phyloP scores from a whole-genome alignment of 2,113 vertebrate genomes.

The Hirundichthys speculiger region DNA sequence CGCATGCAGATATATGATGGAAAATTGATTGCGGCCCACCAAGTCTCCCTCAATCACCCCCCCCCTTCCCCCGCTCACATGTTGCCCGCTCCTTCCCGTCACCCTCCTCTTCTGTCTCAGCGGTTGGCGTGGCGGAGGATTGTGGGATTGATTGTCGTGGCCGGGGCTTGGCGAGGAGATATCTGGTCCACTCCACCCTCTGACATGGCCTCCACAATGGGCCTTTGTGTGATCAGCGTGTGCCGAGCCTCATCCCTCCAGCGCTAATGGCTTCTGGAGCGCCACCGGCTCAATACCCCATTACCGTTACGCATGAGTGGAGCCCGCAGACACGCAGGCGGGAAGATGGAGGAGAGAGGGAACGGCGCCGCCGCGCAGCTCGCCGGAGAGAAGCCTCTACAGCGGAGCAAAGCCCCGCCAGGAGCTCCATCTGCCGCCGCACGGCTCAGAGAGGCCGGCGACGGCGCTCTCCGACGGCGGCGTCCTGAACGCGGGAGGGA shows the following conservation, averaged over 20 bases:
- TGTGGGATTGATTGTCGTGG: conserved; percentile 69
- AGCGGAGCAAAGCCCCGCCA: conserved; percentile 10
- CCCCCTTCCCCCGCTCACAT: conserved; percentile 28
- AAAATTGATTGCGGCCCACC: conserved; percentile 60
- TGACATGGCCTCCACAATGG: conserved; percentile 70
- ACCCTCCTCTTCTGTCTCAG: conserved; percentile 6
- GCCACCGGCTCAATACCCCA: conserved; percentile 67
- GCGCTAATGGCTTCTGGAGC: conserved; percentile 71
- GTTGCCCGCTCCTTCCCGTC: conserved; percentile 22
- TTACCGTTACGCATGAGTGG: conserved; percentile 65
- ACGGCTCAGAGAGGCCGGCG: not conserved
- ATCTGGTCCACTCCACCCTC: conserved; percentile 58
- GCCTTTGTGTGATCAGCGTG: conserved; percentile 63
- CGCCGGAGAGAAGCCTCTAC: not conserved
- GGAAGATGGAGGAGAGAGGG: conserved; percentile 26
- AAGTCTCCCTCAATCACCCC: conserved; percentile 51
- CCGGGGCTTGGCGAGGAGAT: conserved; percentile 57
- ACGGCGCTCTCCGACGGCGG: not conserved
- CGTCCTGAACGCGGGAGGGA: conserved; percentile 41
- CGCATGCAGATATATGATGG: conserved; percentile 67
- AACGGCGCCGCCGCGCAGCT: conserved; percentile 23
- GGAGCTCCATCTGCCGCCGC: conserved; percentile 64
- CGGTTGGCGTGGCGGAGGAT: conserved; percentile 39
- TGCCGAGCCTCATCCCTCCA: conserved; percentile 65
- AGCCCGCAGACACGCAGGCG: conserved; percentile 23